Evolutionary conservation across 2,797 vertebrate species (phyloP), one percentile per base, ranked within the genome.

Genomic region (Lates japonicus): DNA sequence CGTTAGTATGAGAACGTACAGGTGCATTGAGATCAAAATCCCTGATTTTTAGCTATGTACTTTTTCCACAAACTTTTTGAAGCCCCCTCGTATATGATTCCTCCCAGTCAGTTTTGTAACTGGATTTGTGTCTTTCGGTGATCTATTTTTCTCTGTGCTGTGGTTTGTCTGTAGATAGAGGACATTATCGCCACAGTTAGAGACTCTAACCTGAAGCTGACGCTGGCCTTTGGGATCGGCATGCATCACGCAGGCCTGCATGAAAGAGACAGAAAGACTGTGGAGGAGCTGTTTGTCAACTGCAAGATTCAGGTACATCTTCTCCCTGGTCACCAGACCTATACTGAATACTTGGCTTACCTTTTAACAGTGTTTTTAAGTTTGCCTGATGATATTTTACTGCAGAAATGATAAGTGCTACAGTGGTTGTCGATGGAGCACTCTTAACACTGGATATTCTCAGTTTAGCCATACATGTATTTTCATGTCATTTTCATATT

Each of bases 241-340:
- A 97, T 99, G 96, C 98, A 99, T 87, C 98, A 99, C 13, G 98
- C 98, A 0, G 98, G 98, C 0, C 93, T 99, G 44, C 98, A 99
- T 17, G 98, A 99, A 74, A 95, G 98, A 74, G 98, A 99, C 94
- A 92, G 98, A 22, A 98, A 96, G 91, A 99, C 97, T 1, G 97
- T 97, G 69, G 98, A 99, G 87, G 98, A 99, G 87, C 94, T 99
- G 68, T 99, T 99, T 82, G 97, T 99, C 83, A 98, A 99, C 92
- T 98, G 98, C 91, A 99, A 98, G 95, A 97, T 99, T 87, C 98
- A 99, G 96, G 98, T 99, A 94, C 0, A 44, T 59, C 16, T 33
- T 60, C 48, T 4, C 9, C 12, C 31, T 41, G 5, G 13, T 29
- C 37, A 42, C 6, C 17, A 20, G 3, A 60, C 8, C 6, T 16